Conservation (phyloP, 2,888 invertebrate genomes). For the Nephrotoma guestfalica region DNA sequence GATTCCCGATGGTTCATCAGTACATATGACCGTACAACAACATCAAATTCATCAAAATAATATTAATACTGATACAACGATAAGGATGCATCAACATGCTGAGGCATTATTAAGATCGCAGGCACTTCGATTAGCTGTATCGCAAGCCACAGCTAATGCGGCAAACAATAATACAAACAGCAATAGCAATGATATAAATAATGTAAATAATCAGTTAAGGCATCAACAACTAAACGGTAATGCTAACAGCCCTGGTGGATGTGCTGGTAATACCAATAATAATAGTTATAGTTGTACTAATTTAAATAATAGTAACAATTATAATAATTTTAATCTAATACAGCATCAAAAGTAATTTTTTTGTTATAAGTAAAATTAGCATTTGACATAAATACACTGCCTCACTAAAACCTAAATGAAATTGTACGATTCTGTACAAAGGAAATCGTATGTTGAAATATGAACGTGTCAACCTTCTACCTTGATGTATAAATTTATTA, state of each 20-base stretch:
- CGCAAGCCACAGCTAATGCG: slow-evolving; percentile 47
- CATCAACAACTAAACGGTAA: background rate
- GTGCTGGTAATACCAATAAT: background rate
- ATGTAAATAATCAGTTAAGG: background rate
- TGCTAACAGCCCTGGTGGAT: background rate
- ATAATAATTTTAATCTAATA: background rate
- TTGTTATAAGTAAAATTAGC: background rate
- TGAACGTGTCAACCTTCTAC: no score
- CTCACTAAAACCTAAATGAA: no score
- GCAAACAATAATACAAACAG: slow-evolving; percentile 15
- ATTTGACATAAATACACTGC: background rate
- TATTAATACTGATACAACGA: slow-evolving; percentile 32
- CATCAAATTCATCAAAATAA: slow-evolving; percentile 20
- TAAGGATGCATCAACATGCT: slow-evolving; percentile 66
- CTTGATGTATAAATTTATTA: no score
- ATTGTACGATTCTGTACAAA: no score
- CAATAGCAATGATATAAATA: slow-evolving; percentile 3
- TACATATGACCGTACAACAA: slow-evolving; percentile 19
- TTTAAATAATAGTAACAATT: background rate
- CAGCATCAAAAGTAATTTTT: background rate
- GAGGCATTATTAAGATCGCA: slow-evolving; percentile 71
- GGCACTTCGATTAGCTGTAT: slow-evolving; percentile 67
- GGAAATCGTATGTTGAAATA: no score
- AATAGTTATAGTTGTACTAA: background rate
- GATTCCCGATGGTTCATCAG: slow-evolving; percentile 13